Base-by-base conservation (phyloP, 1,140 invertebrate species). In the Drosophila pandora region DNA sequence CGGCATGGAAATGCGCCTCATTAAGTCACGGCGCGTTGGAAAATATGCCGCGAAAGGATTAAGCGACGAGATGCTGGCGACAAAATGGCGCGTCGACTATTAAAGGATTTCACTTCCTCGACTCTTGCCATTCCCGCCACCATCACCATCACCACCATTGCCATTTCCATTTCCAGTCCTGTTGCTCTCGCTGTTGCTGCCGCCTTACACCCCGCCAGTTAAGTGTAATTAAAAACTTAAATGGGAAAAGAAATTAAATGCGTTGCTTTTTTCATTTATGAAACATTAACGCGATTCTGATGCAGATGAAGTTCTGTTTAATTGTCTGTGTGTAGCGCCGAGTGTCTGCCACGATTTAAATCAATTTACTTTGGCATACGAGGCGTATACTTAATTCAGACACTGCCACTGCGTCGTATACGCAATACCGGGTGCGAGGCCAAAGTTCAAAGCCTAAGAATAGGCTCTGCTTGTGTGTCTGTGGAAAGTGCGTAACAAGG, bases 1-100 rank as follows among this genome's bases (percentile, higher is more conserved):
- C 25, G 25, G 82, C 64, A 69, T 82, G 55, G 49, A 64, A 82
- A 81, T 78, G 64, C 63, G 62, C 60, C 82, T 82, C 82, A 87
- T 88, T 88, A 87, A 87, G 78, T 78, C 60, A 49, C 63, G 37
- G 39, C 28, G 57, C 65, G 70, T 68, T 65, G 75, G 43, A 82
- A 87, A 88, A 87, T 87, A 87, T 87, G 78, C 79, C 83, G 70
- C 49, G 61, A 78, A 88, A 79, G 83, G 82, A 87, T 87, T 87
- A 87, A 88, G 63, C 50, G 62, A 54, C 64, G 73, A 47, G 73
- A 47, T 60, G 45, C 32, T 25, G 69, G 59, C 70, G 61, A 67
- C 70, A 48, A 76, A 81, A 78, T 82, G 79, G 63, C 70, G 70
- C 50, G 56, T 23, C 61, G 77, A 13, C 78, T 61, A 79, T 88